Base-by-base conservation (phyloP, 2,113 vertebrate species). In the Haemorhous mexicanus region DNA sequence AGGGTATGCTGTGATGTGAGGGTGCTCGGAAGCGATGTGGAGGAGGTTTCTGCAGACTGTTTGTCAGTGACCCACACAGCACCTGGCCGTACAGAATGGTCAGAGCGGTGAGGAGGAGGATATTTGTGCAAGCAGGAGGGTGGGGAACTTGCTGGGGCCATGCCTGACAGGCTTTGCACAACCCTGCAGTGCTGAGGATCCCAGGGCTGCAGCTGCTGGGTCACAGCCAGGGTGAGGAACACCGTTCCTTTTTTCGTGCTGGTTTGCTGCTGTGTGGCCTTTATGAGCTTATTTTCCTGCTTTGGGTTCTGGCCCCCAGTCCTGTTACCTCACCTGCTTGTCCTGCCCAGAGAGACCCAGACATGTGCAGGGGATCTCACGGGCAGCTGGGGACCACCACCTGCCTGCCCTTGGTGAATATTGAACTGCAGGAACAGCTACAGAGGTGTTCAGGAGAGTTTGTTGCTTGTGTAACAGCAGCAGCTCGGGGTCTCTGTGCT, bases 341-440 rank as follows among this genome's bases (percentile, higher is more conserved):
- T 59, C 21, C 58, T 53, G 3, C 50, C n/a, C 35, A 7, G 56
- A 12, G 43, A 20, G 18, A 4, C 23, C 23, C 33, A 1, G 30
- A 1, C 3, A 0, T 0, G 2, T 9, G 53, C 24, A 14, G 72
- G 26, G 37, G 4, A 7, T 16, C 49, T 39, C 8, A 0, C 1
- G 32, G 67, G 32, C 28, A 50, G 47, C 62, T 14, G 28, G 59
- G 53, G 43, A 28, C 12, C 30, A 2, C 16, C 1, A 6, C 28
- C 70, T 70, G 39, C 35, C 32, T 39, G 13, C 28, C 22, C 1
- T 2, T 27, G 68, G 17, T 58, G 32, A 61, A 13, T 7, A 0
- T 72, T 72, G 77, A 63, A 18, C 39, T 63, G 19, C 32, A 18
- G 58, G 30, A 69, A 16, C 27, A 53, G 24, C 41, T 61, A 4